Evolutionary conservation across 1,140 invertebrate species (phyloP).

Genomic region (Cyrtorhinus lividipennis): DNA sequence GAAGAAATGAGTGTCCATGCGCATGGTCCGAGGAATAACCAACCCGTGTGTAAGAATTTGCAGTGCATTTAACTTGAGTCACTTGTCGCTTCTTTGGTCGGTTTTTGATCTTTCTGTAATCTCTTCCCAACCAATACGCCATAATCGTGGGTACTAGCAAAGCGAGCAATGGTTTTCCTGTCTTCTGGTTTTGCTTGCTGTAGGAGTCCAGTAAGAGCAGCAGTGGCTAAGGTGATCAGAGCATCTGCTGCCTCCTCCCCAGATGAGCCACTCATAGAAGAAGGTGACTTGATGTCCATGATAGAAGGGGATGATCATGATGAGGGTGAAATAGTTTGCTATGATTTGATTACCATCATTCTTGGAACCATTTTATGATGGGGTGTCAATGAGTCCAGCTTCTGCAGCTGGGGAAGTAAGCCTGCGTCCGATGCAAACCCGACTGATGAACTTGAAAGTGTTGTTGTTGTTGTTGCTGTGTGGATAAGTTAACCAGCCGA

Average conservation of each 20-base stretch:
- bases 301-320: not conserved
- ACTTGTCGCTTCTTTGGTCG: not conserved
- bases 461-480: slow-evolving; percentile 14
- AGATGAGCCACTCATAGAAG: not conserved
- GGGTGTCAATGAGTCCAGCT: slow-evolving; percentile 41
- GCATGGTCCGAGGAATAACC: no score
- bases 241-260: slow-evolving; percentile 37
- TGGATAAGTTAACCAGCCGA: slow-evolving; percentile 13
- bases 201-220: slow-evolving; percentile 40
- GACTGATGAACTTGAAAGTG: slow-evolving; percentile 31
- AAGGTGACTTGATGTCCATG: not conserved
- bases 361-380: slow-evolving; percentile 10
- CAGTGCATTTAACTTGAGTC: no score
- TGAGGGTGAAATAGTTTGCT: not conserved
- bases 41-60: no score
- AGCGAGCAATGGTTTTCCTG: slow-evolving; percentile 51
- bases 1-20: no score
- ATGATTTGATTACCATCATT: no score
- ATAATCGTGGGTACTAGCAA: slow-evolving; percentile 37
- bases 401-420: slow-evolving; percentile 47
- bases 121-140: slow-evolving; percentile 44
- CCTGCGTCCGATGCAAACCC: slow-evolving; percentile 46
- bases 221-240: slow-evolving; percentile 55
- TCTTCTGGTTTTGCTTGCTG: slow-evolving; percentile 33
- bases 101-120: slow-evolving; percentile 54